Percentiles rank a stretch among this genome's conserved stretches.
phyloP scores from a whole-genome alignment of 2,113 vertebrate species.

The Oryzias woworae region DNA sequence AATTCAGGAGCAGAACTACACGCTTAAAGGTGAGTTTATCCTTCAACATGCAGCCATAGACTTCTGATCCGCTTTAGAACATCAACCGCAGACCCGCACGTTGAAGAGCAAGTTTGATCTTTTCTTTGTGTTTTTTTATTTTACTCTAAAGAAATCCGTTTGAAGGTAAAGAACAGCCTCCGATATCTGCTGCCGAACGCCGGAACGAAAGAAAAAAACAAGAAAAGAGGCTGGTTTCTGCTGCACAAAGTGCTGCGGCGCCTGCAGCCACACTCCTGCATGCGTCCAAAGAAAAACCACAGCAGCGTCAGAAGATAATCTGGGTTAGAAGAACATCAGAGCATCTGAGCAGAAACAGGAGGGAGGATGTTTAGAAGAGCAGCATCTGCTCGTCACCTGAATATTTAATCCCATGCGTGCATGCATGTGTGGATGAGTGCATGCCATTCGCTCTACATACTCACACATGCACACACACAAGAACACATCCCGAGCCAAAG shows the following conservation, averaged over 20 bases:
- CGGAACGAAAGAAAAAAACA: not conserved
- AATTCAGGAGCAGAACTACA: too few species aligned
- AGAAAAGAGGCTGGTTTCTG: conserved; percentile 59
- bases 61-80: too few species aligned
- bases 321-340: too few species aligned
- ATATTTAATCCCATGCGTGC: conserved; percentile 66
- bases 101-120: conserved; percentile 5
- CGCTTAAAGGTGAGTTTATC: too few species aligned
- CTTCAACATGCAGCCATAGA: too few species aligned
- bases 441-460: conserved; percentile 17
- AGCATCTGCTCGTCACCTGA: conserved; percentile 59
- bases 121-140: conserved; percentile 31
- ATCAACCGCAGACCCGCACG: not conserved
- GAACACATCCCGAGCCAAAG: conserved; percentile 24
- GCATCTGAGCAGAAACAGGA: conserved; percentile 1
- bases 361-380: conserved; percentile 27
- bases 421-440: conserved; percentile 10
- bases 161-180: conserved; percentile 45
- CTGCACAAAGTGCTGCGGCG: conserved; percentile 63
- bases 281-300: too few species aligned
- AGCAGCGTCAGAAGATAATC: too few species aligned
- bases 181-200: conserved; percentile 46
- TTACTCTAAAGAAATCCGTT: conserved; percentile 35
- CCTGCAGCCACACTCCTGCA: too few species aligned
- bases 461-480: conserved; percentile 15